Evolutionary conservation across 2,888 invertebrate genomes (phyloP).

Genomic region (Germaria angustata): DNA sequence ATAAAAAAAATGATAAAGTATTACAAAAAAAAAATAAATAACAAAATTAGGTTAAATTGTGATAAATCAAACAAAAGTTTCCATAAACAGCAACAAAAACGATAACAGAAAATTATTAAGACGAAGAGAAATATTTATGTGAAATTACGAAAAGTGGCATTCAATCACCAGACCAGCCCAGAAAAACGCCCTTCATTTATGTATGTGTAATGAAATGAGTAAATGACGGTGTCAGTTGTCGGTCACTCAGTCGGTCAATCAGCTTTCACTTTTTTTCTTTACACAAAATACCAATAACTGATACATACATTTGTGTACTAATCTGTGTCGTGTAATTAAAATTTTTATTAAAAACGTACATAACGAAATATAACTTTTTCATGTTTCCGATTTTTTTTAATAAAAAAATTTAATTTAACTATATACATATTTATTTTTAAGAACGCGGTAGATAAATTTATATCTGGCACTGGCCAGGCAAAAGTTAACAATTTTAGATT

Average conservation of each 20-base stretch:
- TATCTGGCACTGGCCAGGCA: too few species aligned
- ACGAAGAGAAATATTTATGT: constrained; percentile 7
- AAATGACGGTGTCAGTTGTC: neutral
- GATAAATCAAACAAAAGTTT: constrained; percentile 51
- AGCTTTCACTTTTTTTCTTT: constrained; percentile 42
- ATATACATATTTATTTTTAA: too few species aligned
- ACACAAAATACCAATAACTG: too few species aligned
- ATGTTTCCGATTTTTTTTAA: too few species aligned
- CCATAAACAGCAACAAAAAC: constrained; percentile 14
- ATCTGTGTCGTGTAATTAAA: too few species aligned
- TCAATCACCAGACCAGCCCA: constrained; percentile 22
- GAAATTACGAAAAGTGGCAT: constrained; percentile 45
- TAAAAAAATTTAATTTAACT: too few species aligned
- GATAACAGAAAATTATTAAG: neutral
- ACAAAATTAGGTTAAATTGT: constrained; percentile 56
- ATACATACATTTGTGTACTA: too few species aligned
- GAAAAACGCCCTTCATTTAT: constrained; percentile 46
- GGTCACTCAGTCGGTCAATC: neutral
- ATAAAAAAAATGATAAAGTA: constrained; percentile 28
- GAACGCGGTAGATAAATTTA: too few species aligned
- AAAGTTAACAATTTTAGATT: too few species aligned
- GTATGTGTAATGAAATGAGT: neutral
- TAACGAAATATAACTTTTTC: too few species aligned
- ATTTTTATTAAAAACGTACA: too few species aligned
- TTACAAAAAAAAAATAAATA: neutral